phyloP scores from a whole-genome alignment of 2,113 vertebrate genomes.

The Globicephala melas region DNA sequence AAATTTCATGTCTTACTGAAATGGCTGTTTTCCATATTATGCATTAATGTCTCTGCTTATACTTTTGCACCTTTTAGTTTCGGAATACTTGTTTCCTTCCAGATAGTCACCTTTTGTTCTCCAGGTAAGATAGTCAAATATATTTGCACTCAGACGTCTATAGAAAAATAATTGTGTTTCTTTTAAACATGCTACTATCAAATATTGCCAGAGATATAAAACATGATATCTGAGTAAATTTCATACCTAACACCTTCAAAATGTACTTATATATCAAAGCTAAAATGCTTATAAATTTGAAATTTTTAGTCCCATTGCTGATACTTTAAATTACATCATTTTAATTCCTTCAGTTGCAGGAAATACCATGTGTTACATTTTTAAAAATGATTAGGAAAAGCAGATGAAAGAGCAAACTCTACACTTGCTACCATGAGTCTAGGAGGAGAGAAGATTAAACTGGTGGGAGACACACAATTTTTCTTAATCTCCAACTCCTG shows the following conservation, averaged over 20 bases:
- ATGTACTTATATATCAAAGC: not conserved
- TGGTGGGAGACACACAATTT: not conserved
- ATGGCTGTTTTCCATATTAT: not conserved
- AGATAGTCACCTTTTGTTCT: not conserved
- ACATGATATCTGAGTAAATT: not conserved
- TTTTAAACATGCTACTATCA: not conserved
- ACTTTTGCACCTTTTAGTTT: not conserved
- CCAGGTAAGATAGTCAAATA: not conserved
- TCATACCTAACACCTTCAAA: not conserved
- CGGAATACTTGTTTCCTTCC: not conserved
- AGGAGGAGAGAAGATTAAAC: not conserved
- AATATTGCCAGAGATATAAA: not conserved
- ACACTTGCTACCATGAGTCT: not conserved
- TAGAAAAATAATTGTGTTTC: not conserved
- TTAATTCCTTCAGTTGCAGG: not conserved
- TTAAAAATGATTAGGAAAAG: not conserved
- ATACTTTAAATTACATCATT: conserved; percentile 6
- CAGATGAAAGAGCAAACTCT: not conserved
- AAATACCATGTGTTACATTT: not conserved
- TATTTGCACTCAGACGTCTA: not conserved
- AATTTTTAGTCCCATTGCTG: not conserved
- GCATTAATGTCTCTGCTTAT: not conserved
- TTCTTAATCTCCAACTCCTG: not conserved
- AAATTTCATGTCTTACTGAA: not conserved
- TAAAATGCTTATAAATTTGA: conserved; percentile 13